phyloP scores from a whole-genome alignment of 1,140 invertebrate genomes.

The Musca domestica region DNA sequence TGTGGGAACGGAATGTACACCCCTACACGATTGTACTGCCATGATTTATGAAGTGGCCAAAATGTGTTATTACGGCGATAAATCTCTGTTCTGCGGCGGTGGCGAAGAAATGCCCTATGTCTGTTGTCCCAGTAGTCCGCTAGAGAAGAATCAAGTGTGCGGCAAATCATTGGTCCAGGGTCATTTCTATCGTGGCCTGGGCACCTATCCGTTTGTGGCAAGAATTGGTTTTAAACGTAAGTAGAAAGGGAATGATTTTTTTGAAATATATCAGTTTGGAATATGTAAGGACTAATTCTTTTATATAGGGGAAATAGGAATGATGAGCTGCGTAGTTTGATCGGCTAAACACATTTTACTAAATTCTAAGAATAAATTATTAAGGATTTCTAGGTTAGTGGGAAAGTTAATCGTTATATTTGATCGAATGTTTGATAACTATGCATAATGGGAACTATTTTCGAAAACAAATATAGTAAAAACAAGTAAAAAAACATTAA shows the following conservation, averaged over 20 bases:
- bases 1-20: conserved; percentile 47
- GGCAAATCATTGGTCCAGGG: conserved; percentile 64
- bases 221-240: conserved; percentile 67
- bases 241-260: conserved; percentile 28
- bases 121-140: conserved; percentile 50
- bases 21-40: conserved; percentile 48
- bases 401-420: no score
- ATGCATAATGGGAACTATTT: no score
- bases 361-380: no score
- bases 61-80: conserved; percentile 50
- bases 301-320: no score
- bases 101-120: conserved; percentile 50
- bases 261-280: no score
- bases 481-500: no score
- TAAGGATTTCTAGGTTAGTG: no score
- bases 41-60: conserved; percentile 51
- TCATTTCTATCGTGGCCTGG: conserved; percentile 63
- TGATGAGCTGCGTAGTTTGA: no score
- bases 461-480: no score
- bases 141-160: conserved; percentile 56
- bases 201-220: conserved; percentile 66
- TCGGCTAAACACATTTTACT: no score
- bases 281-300: no score
- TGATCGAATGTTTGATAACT: no score
- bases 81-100: conserved; percentile 49